Percentiles rank a stretch among this genome's conserved stretches.
These are phyloP conservation scores for Diaperis boleti DNA, from an alignment of 2,888 invertebrate genomes.

Conservation along the genomic window DNA sequence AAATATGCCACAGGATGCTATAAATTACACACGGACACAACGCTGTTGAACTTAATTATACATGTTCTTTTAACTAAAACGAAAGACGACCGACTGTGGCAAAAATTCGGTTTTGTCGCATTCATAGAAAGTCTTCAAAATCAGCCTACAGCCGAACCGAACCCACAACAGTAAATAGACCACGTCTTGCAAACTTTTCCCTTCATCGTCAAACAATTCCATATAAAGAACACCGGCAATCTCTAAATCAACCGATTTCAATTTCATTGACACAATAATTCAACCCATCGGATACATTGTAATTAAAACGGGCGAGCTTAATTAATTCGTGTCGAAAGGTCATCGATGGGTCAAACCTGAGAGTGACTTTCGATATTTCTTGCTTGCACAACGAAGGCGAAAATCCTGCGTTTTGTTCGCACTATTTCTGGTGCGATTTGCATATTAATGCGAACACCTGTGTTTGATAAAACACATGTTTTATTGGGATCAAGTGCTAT, in stretches of 20 bases:
- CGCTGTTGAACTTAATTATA: neutral
- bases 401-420: no score
- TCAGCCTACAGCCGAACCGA: neutral
- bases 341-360: conserved; percentile 11
- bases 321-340: conserved; percentile 31
- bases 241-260: conserved; percentile 23
- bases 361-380: conserved; percentile 18
- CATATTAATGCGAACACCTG: conserved; percentile 54
- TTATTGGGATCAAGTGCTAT: conserved; percentile 44
- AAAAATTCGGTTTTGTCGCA: no score
- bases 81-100: no score
- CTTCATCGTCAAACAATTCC: conserved; percentile 3
- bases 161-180: neutral
- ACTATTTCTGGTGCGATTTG: conserved; percentile 47
- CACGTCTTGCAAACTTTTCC: no score
- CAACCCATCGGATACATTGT: neutral
- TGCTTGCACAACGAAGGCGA: neutral
- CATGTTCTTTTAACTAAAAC: neutral
- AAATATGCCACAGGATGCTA: conserved; percentile 33
- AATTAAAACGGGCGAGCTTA: conserved; percentile 22
- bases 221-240: conserved; percentile 13
- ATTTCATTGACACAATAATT: conserved; percentile 23
- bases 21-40: conserved; percentile 19
- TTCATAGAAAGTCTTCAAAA: neutral
- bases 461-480: conserved; percentile 48